Evolutionary conservation across 2,113 vertebrate genomes (phyloP).

Genomic region (Perccottus glenii): DNA sequence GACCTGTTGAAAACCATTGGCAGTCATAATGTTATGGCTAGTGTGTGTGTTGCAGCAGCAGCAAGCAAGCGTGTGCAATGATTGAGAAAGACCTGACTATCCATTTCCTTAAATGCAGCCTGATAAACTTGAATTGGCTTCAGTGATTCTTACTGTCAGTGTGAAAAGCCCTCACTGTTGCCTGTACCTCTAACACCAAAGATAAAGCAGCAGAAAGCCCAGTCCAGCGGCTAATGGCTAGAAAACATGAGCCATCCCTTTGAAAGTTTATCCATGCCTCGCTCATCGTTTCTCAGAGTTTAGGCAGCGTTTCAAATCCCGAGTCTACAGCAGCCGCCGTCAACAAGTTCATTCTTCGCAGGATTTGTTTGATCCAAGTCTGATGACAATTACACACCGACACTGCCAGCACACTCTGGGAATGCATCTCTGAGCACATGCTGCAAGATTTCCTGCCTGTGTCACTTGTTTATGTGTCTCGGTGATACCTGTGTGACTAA

Average conservation of each 20-base stretch:
- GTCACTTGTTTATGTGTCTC: slow-evolving; percentile 22
- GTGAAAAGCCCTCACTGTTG: slow-evolving; percentile 54
- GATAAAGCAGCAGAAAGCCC: slow-evolving; percentile 47
- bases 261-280: slow-evolving; percentile 34
- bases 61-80: too few species aligned
- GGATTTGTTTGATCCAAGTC: slow-evolving; percentile 51
- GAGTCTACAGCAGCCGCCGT: slow-evolving; percentile 30
- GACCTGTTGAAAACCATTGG: too few species aligned
- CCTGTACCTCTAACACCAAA: slow-evolving; percentile 56
- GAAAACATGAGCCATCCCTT: slow-evolving; percentile 58
- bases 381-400: slow-evolving; percentile 52
- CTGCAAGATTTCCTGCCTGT: slow-evolving; percentile 2
- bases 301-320: slow-evolving; percentile 53
- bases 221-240: slow-evolving; percentile 57
- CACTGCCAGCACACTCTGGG: slow-evolving; percentile 21
- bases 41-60: too few species aligned
- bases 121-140: not conserved
- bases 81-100: not conserved
- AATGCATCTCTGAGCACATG: slow-evolving; percentile 18
- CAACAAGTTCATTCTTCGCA: slow-evolving; percentile 37
- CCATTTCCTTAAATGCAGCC: not conserved
- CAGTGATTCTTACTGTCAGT: not conserved
- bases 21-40: too few species aligned
- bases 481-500: slow-evolving; percentile 25
- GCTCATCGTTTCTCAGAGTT: slow-evolving; percentile 35